Base-by-base conservation (phyloP, 2,797 vertebrate genomes). In the Eremophila alpestris region DNA sequence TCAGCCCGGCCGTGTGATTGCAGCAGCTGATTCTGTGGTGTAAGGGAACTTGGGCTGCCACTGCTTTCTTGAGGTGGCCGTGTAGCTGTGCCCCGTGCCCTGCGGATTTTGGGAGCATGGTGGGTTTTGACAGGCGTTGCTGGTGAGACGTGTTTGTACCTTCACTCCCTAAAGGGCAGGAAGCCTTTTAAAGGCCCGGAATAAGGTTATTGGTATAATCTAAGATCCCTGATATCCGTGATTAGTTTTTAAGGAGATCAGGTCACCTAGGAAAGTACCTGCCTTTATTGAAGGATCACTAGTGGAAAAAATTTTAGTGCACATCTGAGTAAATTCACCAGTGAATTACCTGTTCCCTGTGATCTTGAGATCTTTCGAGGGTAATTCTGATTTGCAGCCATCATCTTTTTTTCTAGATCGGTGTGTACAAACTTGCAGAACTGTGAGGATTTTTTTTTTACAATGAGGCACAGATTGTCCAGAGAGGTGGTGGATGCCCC, bases 31-130 rank as follows among this genome's bases (percentile, higher is more conserved):
- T 34, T 2, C 7, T 2, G 36, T 3, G 18, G 5, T 10, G 21
- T 32, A 2, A 38, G 79, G 38, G 45, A 54, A 23, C 29, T 18
- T 11, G 9, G 9, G 30, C 48, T 88, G n/a, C 4, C 15, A 0
- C 10, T 5, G 46, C 36, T 48, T 29, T 32, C 29, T 10, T 21
- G 64, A 49, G 40, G 16, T 12, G 78, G 20, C 46, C 1, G 0
- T 11, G 1, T 5, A 11, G 18, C 38, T 24, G n/a, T 17, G 43
- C 21, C 55, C 15, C 22, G n/a, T 10, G 23, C 21, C 62, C 10
- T 40, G 36, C 0, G 0, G 11, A 14, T 38, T 30, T 9, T n/a
- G 22, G 24, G 32, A 52, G n/a, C 22, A 16, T 5, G 29, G 13
- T 5, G 18, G 29, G 14, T 62, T 69, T 77, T 69, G 45, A 24